Evolutionary conservation across 2,888 invertebrate genomes (phyloP), one percentile per base, ranked within the genome.

Genomic region (Ennomos erosarius): DNA sequence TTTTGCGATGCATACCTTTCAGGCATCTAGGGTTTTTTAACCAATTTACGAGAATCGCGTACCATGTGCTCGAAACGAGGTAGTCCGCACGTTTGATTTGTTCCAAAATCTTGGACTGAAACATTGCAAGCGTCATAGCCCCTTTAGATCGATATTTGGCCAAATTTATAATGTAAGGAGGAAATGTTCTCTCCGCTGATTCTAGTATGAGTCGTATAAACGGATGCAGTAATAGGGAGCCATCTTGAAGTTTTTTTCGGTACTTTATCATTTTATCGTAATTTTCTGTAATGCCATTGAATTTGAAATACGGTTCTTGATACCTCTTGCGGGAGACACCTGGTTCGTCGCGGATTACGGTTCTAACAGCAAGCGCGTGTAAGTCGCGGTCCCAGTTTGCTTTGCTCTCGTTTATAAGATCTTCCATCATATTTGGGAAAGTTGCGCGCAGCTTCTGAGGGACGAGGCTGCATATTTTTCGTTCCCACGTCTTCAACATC

Each of bases 311-410:
- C 26, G 87, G 82, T 74, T 94, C 92, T 59, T 75, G 76, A 62
- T 89, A 87, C 59, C 90, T 86, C 12, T 84, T 80, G 55, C 93
- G 87, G 3, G 93, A 84, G 8, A 93, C 92, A 39, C 94, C 93
- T 0, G 94, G 94, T 38, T 90, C 79, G 51, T 95, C 94, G 37
- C 93, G 90, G 11, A 96, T 90, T 54, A 95, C 93, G 36, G 93
- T 93, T 71, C 94, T 94, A 46, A 96, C 93, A 10, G 95, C 95
- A 37, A 94, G 92, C 0, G 92, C 85, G 67, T 95, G 95, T 55
- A 95, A 93, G 48, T 94, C 88, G 13, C 84, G 84, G 68, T 94
- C 88, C 88, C 94, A 96, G 67, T 94, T 94, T 0, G 74, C 74
- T 68, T 94, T 90, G 44, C 92, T 92, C 72, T 95, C 95, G 4